Percentiles rank a stretch among this genome's conserved stretches.
Evolutionary conservation across 2,888 invertebrate genomes (phyloP).

Genomic region (Orthosia cruda): DNA sequence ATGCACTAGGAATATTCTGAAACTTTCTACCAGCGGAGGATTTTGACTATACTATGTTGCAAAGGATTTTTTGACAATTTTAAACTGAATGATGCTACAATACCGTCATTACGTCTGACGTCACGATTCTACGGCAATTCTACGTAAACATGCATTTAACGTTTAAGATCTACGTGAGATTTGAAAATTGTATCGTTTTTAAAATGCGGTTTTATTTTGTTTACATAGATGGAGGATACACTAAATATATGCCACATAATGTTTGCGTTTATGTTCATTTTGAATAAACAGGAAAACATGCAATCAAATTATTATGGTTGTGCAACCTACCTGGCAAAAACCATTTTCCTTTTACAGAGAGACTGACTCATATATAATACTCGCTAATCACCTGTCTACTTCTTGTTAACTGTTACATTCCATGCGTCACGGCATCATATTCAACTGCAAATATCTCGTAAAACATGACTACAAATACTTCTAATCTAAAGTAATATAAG

Average conservation of each 20-base stretch:
- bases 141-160: not conserved
- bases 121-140: not conserved
- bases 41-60: not conserved
- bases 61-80: not conserved
- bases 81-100: not conserved
- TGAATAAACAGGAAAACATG: slow-evolving; percentile 56
- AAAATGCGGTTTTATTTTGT: not conserved
- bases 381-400: slow-evolving; percentile 47
- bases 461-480: slow-evolving; percentile 45
- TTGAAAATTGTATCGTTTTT: not conserved
- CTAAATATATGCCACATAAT: not conserved
- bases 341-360: not conserved
- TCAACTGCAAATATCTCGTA: slow-evolving; percentile 37
- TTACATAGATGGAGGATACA: not conserved
- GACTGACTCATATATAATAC: slow-evolving; percentile 2
- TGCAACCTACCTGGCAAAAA: not conserved
- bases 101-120: not conserved
- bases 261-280: slow-evolving; percentile 4
- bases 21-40: not conserved
- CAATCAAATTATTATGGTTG: slow-evolving; percentile 12
- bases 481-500: slow-evolving; percentile 54
- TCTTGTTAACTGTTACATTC: slow-evolving; percentile 48
- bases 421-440: slow-evolving; percentile 21
- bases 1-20: not conserved
- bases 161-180: not conserved